phyloP scores from a whole-genome alignment of 2,888 invertebrate species.

The Thereva nobilitata region DNA sequence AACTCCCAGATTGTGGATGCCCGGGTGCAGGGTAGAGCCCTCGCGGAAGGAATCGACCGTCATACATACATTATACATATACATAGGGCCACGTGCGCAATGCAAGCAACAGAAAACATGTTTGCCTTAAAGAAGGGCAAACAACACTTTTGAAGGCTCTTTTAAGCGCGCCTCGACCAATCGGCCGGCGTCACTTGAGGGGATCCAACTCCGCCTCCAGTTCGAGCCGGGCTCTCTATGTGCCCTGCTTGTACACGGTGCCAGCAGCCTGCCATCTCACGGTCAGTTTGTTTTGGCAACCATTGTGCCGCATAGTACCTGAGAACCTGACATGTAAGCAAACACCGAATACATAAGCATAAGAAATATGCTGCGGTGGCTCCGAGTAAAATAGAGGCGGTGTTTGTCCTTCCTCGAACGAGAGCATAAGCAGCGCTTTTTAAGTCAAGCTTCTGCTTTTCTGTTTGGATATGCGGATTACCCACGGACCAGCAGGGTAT shows the following conservation, averaged over 20 bases:
- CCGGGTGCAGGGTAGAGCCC: too few species aligned
- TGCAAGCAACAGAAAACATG: not conserved
- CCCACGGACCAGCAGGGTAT: not conserved
- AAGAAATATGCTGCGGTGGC: conserved; percentile 5
- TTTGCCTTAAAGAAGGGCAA: conserved; percentile 8
- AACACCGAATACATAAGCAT: not conserved
- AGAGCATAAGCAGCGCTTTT: not conserved
- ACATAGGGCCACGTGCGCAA: conserved; percentile 19
- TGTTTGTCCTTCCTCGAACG: conserved; percentile 1
- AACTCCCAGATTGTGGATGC: too few species aligned
- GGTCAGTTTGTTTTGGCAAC: conserved; percentile 29
- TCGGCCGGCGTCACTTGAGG: conserved; percentile 1
- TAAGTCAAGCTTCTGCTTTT: not conserved
- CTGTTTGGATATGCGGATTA: conserved; percentile 8
- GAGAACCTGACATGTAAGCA: not conserved
- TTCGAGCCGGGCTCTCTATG: not conserved
- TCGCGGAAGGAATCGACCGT: too few species aligned
- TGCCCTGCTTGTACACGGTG: conserved; percentile 15
- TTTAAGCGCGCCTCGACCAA: conserved; percentile 5
- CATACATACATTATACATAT: not conserved
- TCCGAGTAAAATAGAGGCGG: conserved; percentile 3
- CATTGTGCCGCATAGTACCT: conserved; percentile 4
- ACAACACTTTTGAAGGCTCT: not conserved
- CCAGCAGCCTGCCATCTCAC: conserved; percentile 2
- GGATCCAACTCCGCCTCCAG: conserved; percentile 6